A percentile compares a stretch with the other conserved stretches of the same genome.
These are phyloP conservation scores for Acipenser ruthenus DNA, from an alignment of 2,797 vertebrate species.

Conservation along the genomic window DNA sequence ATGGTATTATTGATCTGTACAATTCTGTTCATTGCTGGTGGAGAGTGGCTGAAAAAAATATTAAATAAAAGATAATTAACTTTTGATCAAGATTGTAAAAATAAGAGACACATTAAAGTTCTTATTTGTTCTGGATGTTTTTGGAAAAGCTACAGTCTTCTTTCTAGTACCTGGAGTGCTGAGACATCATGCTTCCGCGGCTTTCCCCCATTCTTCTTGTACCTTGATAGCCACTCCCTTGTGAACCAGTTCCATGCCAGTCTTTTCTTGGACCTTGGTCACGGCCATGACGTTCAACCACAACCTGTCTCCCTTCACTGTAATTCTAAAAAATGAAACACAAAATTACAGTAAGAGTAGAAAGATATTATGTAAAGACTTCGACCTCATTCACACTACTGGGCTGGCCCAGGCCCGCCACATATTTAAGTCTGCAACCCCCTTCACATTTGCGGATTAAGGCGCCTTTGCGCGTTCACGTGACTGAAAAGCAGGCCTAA, in stretches of 20 bases:
- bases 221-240: constrained; percentile 73
- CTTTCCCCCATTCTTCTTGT: constrained; percentile 72
- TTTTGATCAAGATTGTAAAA: background rate
- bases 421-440: too few relatives aligned
- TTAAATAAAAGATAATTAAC: background rate
- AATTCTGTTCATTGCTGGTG: constrained; percentile 85
- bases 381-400: too few relatives aligned
- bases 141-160: background rate
- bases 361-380: background rate
- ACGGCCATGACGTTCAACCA: constrained; percentile 79
- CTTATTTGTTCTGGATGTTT: background rate
- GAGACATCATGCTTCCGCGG: constrained; percentile 73
- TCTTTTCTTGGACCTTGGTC: constrained; percentile 86
- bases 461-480: too few relatives aligned
- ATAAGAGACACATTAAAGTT: background rate
- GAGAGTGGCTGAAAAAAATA: constrained; percentile 72
- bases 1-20: constrained; percentile 91
- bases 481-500: too few relatives aligned
- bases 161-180: constrained; percentile 71
- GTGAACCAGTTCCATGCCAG: constrained; percentile 80
- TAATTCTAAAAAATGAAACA: constrained; percentile 60
- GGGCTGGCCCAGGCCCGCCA: too few relatives aligned
- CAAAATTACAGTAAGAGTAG: background rate
- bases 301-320: constrained; percentile 75
- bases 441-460: too few relatives aligned